phyloP scores from a whole-genome alignment of 2,888 invertebrate species.

The Dicranocentrus wangi region DNA sequence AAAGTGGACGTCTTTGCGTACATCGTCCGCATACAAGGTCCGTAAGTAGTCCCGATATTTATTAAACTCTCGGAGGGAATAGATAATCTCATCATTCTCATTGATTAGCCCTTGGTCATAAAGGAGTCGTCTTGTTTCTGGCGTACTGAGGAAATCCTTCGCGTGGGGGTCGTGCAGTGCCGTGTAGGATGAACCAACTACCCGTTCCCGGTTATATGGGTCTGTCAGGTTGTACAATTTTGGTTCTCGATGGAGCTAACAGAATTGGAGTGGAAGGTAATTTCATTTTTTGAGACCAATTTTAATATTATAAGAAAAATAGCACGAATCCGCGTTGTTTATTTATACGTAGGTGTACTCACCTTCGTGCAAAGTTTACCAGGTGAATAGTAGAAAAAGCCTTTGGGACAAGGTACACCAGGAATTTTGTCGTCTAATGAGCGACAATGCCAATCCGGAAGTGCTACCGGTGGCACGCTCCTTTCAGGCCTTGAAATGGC shows the following conservation, averaged over 20 bases:
- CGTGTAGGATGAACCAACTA: constrained; percentile 58
- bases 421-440: constrained; percentile 68
- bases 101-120: constrained; percentile 68
- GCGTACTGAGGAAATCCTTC: constrained; percentile 58
- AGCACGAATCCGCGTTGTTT: no score
- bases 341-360: no score
- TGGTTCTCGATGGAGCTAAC: constrained; percentile 37
- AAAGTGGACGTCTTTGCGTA: constrained; percentile 35
- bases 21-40: constrained; percentile 54
- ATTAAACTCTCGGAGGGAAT: constrained; percentile 66
- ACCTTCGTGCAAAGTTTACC: constrained; percentile 50
- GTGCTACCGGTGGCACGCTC: constrained; percentile 60
- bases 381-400: constrained; percentile 49
- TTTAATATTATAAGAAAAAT: no score
- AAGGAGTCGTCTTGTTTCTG: constrained; percentile 54
- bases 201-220: constrained; percentile 57
- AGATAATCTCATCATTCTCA: constrained; percentile 64
- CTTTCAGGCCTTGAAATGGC: constrained; percentile 64
- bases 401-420: constrained; percentile 49
- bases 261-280: background rate
- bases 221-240: constrained; percentile 39
- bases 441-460: constrained; percentile 66
- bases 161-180: constrained; percentile 68
- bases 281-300: background rate
- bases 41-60: constrained; percentile 65